Percentiles rank a stretch among this genome's conserved stretches.
Evolutionary conservation across 2,113 vertebrate species (phyloP).

Genomic region (Hiodon tergisus): DNA sequence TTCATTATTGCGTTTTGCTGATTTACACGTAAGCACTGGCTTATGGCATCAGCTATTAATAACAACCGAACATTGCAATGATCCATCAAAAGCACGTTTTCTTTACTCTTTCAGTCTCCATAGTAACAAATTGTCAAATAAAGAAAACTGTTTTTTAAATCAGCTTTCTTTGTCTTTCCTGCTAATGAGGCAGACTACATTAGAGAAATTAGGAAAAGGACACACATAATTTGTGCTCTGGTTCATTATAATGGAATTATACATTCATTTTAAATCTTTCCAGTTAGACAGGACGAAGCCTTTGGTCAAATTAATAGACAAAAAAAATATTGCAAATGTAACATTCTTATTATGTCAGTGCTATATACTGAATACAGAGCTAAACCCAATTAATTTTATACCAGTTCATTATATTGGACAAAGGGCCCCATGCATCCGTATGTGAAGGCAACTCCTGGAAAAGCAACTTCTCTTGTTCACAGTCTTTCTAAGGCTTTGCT

Average conservation of each 20-base stretch:
- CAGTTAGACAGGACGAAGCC: background rate
- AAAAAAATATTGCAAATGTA: too few relatives aligned
- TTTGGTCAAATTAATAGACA: background rate
- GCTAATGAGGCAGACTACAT: background rate
- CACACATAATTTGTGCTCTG: background rate
- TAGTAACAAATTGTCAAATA: background rate
- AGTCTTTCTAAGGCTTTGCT: too few relatives aligned
- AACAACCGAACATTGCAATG: slow-evolving; percentile 3
- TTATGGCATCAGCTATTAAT: background rate
- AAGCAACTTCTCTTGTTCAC: too few relatives aligned
- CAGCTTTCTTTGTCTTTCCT: background rate
- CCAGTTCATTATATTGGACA: too few relatives aligned
- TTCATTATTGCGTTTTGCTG: slow-evolving; percentile 3
- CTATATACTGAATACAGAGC: too few relatives aligned
- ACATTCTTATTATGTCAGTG: too few relatives aligned
- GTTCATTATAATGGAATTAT: too few relatives aligned
- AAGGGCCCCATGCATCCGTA: too few relatives aligned
- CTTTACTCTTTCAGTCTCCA: background rate
- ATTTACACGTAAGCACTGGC: slow-evolving; percentile 16
- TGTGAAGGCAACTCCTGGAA: too few relatives aligned
- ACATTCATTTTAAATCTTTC: too few relatives aligned
- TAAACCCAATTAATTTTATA: too few relatives aligned
- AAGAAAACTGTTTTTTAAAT: background rate
- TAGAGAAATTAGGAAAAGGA: background rate
- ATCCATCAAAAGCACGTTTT: background rate